Evolutionary conservation across 35 echinoderm and acorn worm genomes (phyloP).

Genomic region (Heliocidaris erythrogramma): DNA sequence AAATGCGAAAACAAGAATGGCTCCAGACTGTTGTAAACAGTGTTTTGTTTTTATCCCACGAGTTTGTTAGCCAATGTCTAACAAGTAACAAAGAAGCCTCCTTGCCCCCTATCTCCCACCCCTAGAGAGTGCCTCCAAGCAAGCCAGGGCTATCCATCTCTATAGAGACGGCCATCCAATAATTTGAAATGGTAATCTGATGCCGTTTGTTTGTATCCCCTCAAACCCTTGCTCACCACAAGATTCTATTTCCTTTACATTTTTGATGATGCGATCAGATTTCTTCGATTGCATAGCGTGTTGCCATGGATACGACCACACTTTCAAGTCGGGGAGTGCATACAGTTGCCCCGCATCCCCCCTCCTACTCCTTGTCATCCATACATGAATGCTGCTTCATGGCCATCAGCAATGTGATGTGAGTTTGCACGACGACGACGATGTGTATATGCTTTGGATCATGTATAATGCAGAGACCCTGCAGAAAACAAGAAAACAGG

Average conservation of each 20-base stretch:
- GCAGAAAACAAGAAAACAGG: not conserved
- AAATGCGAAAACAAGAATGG: not conserved
- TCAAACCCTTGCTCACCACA: not conserved
- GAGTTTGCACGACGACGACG: not conserved
- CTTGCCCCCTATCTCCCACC: not conserved
- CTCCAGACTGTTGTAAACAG: not conserved
- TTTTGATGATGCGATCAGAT: slow-evolving; percentile 42
- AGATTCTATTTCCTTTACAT: slow-evolving; percentile 42
- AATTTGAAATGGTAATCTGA: slow-evolving; percentile 5
- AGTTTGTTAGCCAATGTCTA: not conserved
- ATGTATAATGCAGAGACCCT: not conserved
- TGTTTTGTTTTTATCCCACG: not conserved
- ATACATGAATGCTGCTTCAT: not conserved
- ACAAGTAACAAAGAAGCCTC: not conserved
- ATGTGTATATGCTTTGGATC: not conserved
- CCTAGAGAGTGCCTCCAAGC: not conserved
- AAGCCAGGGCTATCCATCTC: not conserved
- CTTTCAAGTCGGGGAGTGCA: not conserved
- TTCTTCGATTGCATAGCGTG: slow-evolving; percentile 34
- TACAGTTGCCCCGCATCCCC: not conserved
- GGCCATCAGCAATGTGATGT: not conserved
- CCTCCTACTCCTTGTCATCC: not conserved
- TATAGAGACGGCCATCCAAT: not conserved
- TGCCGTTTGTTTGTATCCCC: slow-evolving; percentile 26
- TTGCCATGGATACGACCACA: slow-evolving; percentile 36